Percentiles rank a stretch among this genome's conserved stretches.
Conservation (phyloP, 2,797 vertebrate genomes). For the Lutjanus argentimaculatus region DNA sequence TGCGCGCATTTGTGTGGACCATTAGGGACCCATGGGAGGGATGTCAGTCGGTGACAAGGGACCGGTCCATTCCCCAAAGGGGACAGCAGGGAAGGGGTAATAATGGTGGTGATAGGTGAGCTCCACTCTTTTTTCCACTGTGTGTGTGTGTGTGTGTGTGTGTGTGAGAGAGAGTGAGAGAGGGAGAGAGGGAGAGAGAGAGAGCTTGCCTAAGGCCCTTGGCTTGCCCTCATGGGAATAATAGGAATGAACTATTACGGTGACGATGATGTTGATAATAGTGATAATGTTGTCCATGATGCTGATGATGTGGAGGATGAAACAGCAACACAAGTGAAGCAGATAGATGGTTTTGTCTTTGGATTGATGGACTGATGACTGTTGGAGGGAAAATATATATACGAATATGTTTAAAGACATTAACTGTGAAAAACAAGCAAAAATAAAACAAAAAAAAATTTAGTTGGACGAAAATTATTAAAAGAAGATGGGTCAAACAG, state of each 20-base stretch:
- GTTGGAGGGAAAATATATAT: too few species aligned
- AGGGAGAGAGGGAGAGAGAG: too few species aligned
- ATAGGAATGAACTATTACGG: constrained; percentile 12
- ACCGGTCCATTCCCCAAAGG: constrained; percentile 79
- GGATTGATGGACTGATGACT: too few species aligned
- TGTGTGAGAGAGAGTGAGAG: too few species aligned
- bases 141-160: constrained; percentile 28
- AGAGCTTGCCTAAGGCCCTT: constrained; percentile 17
- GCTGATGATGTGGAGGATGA: not conserved
- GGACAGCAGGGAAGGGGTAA: constrained; percentile 77
- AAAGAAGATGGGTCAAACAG: too few species aligned
- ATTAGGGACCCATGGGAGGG: constrained; percentile 77
- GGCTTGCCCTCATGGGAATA: constrained; percentile 26
- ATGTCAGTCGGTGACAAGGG: constrained; percentile 80
- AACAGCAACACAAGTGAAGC: not conserved
- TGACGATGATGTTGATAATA: constrained; percentile 29
- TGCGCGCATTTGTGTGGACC: constrained; percentile 55
- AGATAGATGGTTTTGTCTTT: not conserved
- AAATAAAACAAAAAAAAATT: too few species aligned
- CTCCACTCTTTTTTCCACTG: constrained; percentile 40
- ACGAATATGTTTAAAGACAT: too few species aligned
- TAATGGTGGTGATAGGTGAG: constrained; percentile 73
- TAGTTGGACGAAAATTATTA: too few species aligned
- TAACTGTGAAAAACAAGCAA: too few species aligned
- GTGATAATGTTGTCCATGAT: constrained; percentile 13